These are phyloP conservation scores for Oreochromis tanganicae DNA, from an alignment of 2,113 vertebrate genomes.

Conservation along the genomic window DNA sequence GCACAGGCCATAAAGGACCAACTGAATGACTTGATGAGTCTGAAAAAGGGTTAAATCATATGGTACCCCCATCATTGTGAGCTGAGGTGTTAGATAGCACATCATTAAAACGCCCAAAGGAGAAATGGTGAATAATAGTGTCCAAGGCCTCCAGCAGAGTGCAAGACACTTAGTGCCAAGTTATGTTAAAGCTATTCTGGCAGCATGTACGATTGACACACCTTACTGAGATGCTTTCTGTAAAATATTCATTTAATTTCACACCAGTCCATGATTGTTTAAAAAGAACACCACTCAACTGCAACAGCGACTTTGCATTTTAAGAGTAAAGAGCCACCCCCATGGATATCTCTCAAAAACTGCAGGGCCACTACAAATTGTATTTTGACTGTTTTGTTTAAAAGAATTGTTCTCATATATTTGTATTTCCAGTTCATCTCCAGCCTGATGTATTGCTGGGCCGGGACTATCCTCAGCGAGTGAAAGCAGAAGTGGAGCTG, in stretches of 20 bases:
- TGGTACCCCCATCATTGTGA: neutral
- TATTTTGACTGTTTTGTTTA: neutral
- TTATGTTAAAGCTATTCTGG: neutral
- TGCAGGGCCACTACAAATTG: neutral
- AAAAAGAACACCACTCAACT: neutral
- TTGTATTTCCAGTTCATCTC: neutral
- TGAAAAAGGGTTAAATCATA: neutral
- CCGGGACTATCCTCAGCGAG: neutral
- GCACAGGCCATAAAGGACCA: neutral
- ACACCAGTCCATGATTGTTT: neutral
- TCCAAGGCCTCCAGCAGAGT: neutral
- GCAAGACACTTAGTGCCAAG: neutral
- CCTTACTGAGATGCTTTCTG: neutral
- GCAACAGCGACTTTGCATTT: neutral
- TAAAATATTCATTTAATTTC: neutral
- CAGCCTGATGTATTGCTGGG: neutral
- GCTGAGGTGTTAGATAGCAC: neutral
- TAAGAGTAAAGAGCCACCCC: constrained; percentile 1
- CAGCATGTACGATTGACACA: neutral
- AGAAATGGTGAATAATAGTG: neutral
- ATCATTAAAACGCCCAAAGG: neutral
- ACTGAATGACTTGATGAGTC: neutral
- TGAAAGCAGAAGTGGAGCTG: neutral
- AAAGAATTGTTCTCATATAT: neutral
- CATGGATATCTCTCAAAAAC: neutral